These are phyloP conservation scores for Palythoa caribaeorum DNA, from an alignment of 92 coral and sea anemone species.

Conservation along the genomic window DNA sequence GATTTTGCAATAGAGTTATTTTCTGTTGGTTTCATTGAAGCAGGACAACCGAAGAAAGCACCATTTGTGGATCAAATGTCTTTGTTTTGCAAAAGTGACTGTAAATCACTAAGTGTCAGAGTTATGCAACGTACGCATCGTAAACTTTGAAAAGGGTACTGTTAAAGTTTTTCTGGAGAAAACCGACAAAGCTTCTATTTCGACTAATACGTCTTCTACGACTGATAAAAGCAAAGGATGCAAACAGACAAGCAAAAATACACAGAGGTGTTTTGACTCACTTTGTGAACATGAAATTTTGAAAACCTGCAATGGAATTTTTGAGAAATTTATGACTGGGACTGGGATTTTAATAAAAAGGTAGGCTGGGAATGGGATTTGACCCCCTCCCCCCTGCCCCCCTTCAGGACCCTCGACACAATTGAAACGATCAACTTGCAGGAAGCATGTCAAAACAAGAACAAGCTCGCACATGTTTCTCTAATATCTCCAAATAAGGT, in stretches of 20 bases:
- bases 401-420: too few species aligned
- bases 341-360: too few species aligned
- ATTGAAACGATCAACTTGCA: not conserved
- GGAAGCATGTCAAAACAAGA: not conserved
- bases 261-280: not conserved
- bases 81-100: constrained; percentile 22
- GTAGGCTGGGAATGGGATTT: too few species aligned
- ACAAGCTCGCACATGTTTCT: too few species aligned
- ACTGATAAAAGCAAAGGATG: constrained; percentile 33
- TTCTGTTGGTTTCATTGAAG: constrained; percentile 49
- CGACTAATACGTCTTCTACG: constrained; percentile 36
- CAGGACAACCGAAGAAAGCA: constrained; percentile 38
- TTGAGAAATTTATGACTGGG: too few species aligned
- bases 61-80: constrained; percentile 53
- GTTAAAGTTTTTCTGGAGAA: constrained; percentile 41
- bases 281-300: too few species aligned
- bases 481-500: not conserved
- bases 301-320: too few species aligned
- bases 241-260: constrained; percentile 38
- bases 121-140: not conserved
- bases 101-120: not conserved
- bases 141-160: constrained; percentile 29
- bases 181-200: constrained; percentile 27
- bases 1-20: constrained; percentile 56
- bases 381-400: too few species aligned